phyloP scores from a whole-genome alignment of 2,113 vertebrate species.

The Cebus imitator region DNA sequence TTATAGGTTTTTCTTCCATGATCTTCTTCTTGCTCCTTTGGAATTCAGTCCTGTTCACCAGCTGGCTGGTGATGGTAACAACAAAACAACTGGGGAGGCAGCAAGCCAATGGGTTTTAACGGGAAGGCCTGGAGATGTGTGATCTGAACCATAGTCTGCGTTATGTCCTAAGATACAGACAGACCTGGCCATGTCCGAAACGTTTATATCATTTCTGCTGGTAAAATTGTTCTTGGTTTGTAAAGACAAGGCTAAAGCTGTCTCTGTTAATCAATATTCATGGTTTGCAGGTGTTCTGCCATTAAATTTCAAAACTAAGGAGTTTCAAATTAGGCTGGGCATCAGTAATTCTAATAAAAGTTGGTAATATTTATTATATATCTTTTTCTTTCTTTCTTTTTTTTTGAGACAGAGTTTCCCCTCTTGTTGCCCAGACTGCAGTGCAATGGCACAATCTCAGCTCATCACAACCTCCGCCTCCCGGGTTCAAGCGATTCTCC shows the following conservation, averaged over 20 bases:
- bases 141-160: neutral
- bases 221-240: neutral
- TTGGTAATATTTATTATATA: neutral
- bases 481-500: too few species aligned
- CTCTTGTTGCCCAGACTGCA: too few species aligned
- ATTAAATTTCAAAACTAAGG: neutral
- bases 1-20: neutral
- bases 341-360: neutral
- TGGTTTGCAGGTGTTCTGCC: neutral
- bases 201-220: neutral
- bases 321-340: neutral
- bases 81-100: neutral
- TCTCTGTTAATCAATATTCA: neutral
- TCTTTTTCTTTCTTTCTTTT: too few species aligned
- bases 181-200: neutral
- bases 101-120: neutral
- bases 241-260: neutral
- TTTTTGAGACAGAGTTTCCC: too few species aligned
- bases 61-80: neutral
- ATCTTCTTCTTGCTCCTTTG: conserved; percentile 15
- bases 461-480: too few species aligned
- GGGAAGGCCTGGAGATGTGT: neutral
- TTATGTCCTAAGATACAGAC: neutral
- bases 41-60: neutral
- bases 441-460: too few species aligned